Conservation (phyloP, 2,888 invertebrate species). For the Agriopis marginaria region DNA sequence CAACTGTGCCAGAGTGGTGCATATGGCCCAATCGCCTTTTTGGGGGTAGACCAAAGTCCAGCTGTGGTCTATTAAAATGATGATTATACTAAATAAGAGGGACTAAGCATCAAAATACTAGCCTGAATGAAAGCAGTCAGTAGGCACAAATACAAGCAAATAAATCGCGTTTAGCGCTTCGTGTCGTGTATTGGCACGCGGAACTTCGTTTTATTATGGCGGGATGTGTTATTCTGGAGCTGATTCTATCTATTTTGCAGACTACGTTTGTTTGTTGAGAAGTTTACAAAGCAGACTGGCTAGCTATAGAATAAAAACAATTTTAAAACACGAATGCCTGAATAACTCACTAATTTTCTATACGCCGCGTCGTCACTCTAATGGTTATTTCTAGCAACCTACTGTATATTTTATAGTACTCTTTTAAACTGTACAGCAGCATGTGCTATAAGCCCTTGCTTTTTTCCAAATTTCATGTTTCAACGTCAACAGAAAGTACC, state of each 20-base stretch:
- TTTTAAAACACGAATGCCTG: neutral
- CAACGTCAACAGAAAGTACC: no score
- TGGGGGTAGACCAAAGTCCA: no score
- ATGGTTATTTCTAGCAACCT: no score
- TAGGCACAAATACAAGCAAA: slow-evolving; percentile 37
- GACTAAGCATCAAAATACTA: neutral
- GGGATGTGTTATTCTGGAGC: slow-evolving; percentile 70
- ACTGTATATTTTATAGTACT: no score
- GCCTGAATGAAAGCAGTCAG: neutral
- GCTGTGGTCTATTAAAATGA: no score
- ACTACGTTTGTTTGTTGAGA: neutral
- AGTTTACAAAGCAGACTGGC: neutral
- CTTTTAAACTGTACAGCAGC: no score
- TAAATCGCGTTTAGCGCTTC: slow-evolving; percentile 72
- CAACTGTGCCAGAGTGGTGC: no score
- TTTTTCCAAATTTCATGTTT: no score
- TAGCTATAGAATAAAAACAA: neutral
- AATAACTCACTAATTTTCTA: no score
- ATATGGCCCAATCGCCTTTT: no score
- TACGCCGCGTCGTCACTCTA: no score
- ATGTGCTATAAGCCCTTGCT: no score
- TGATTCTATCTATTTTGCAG: slow-evolving; percentile 20
- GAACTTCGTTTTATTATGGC: slow-evolving; percentile 81
- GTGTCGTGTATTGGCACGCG: slow-evolving; percentile 76
- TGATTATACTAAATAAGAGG: neutral